Percentiles rank a stretch among this genome's conserved stretches.
These are phyloP conservation scores for Cephonodes hylas DNA, from an alignment of 2,888 invertebrate species.

Conservation along the genomic window DNA sequence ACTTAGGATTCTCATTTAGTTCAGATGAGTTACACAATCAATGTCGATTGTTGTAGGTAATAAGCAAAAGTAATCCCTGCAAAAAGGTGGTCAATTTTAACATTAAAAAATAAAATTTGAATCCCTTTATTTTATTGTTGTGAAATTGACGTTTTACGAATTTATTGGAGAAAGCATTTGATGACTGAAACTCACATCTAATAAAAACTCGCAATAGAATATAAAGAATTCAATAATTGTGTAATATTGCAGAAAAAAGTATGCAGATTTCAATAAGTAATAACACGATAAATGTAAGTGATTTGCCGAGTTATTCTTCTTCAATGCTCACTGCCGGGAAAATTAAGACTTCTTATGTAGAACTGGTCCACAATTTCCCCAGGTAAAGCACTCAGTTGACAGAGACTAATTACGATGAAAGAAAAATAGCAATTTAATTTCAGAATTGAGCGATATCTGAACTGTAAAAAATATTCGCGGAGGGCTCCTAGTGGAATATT, in stretches of 20 bases:
- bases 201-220: too few relatives aligned
- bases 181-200: too few relatives aligned
- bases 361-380: slow-evolving; percentile 24
- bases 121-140: too few relatives aligned
- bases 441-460: slow-evolving; percentile 17
- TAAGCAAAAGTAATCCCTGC: too few relatives aligned
- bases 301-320: not conserved
- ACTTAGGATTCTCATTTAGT: too few relatives aligned
- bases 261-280: not conserved
- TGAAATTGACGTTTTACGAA: too few relatives aligned
- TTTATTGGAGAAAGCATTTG: too few relatives aligned
- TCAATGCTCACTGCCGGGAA: not conserved
- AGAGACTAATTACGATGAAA: slow-evolving; percentile 36
- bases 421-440: slow-evolving; percentile 38
- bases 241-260: not conserved
- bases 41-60: too few relatives aligned
- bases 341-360: not conserved
- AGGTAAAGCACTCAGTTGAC: slow-evolving; percentile 22
- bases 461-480: not conserved
- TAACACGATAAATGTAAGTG: not conserved
- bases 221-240: too few relatives aligned
- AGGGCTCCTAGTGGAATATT: not conserved
- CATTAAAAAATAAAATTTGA: too few relatives aligned
- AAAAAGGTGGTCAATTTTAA: too few relatives aligned
- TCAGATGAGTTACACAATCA: too few relatives aligned